Evolutionary conservation across 30 jellyfish, hydroid and myxozoan species (phyloP), one percentile per base, ranked within the genome.

Genomic region (Aurelia sp.): DNA sequence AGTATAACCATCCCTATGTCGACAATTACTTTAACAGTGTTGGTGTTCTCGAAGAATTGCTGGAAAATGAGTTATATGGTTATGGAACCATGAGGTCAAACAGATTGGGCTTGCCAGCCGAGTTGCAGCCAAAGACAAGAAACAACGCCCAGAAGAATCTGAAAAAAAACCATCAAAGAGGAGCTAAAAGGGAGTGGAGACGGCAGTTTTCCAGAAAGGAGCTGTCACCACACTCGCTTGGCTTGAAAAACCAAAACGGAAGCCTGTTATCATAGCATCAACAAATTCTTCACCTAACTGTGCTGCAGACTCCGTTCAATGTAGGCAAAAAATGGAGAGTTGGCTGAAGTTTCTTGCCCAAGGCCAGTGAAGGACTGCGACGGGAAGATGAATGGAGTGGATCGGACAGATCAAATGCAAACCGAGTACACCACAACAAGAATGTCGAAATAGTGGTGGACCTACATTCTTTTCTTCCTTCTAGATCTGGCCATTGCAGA

Each of bases 361-460:
- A 59, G 30, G 24, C 82, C 85, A 17, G 87, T 89, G 11, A 89
- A 52, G 27, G 92, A 63, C 40, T 84, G 76, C 55, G 24, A 91
- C 62, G 20, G 63, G 35, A 16, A 69, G 57, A 87, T 87, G 96
- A 97, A 97, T 4, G 97, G 96, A 69, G 97, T 81, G 38, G 97
- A 93, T 68, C 75, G 82, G 62, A 94, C 94, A 21, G 91, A 93
- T 63, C 78, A 67, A 73, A 62, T 76, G 77, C 67, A 83, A 61
- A 53, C 98, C n/a, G 38, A 74, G 44, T 82, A 88, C 80, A 86
- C 90, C 62, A 82, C 72, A 19, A 38, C 82, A 44, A 52, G 96
- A 35, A 78, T 70, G 63, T 58, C 80, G 16, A 85, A 59, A 60
- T 72, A 82, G 85, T 73, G 96, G 92, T 88, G 96, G 95, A 83